Conservation (phyloP, 2,797 vertebrate species). For the Sebastes baramenuke region DNA sequence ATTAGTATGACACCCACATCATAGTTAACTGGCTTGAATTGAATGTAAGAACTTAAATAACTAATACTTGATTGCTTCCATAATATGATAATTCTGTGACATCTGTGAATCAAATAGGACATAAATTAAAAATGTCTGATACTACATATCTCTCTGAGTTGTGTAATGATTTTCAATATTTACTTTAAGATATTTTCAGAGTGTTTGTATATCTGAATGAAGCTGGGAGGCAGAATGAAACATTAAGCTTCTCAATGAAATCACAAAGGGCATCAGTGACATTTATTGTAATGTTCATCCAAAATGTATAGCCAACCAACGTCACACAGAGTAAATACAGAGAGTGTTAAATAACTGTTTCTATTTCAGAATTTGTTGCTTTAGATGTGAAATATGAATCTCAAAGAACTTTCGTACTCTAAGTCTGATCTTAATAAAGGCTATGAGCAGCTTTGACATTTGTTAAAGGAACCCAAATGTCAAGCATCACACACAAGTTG, state of each 20-base stretch:
- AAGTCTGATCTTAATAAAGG: not conserved
- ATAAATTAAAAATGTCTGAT: not conserved
- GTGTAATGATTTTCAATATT: not conserved
- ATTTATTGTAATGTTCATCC: not conserved
- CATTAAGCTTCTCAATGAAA: not conserved
- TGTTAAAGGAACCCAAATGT: not conserved
- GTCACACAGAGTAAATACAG: not conserved
- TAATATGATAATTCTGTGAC: not conserved
- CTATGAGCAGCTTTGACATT: not conserved
- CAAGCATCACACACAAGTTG: not conserved
- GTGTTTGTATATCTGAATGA: not conserved
- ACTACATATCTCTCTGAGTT: not conserved
- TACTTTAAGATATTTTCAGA: not conserved
- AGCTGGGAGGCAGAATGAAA: not conserved
- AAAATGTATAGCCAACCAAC: not conserved
- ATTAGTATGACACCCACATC: not conserved
- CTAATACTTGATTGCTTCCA: not conserved
- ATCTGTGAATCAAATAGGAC: not conserved
- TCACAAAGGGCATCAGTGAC: not conserved
- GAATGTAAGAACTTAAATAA: not conserved
- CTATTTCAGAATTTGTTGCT: not conserved
- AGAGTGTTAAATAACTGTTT: not conserved
- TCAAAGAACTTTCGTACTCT: not conserved
- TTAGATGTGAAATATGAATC: not conserved
- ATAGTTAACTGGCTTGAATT: not conserved